Evolutionary conservation across 2,797 vertebrate species (phyloP).

Genomic region (Garrulus glandarius): DNA sequence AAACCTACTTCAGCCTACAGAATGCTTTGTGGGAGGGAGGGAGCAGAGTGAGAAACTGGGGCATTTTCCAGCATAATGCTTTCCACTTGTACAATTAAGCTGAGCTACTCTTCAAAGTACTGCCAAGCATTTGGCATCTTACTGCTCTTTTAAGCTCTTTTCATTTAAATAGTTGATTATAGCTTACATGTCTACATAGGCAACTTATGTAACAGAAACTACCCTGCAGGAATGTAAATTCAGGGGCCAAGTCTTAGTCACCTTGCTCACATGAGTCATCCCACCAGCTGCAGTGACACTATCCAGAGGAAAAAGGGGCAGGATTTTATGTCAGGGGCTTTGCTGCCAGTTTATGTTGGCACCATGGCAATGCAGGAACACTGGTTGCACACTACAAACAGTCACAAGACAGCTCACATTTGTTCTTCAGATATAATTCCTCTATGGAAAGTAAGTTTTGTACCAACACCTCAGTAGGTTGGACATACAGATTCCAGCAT

Average conservation of each 20-base stretch:
- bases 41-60: slow-evolving; percentile 25
- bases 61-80: slow-evolving; percentile 39
- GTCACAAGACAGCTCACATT: not conserved
- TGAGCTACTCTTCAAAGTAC: slow-evolving; percentile 17
- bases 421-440: not conserved
- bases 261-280: slow-evolving; percentile 30
- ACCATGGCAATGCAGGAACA: not conserved
- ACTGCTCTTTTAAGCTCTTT: slow-evolving; percentile 50
- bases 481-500: not conserved
- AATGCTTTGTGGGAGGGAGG: slow-evolving; percentile 5
- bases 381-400: not conserved
- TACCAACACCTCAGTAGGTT: not conserved
- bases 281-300: slow-evolving; percentile 41
- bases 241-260: slow-evolving; percentile 19
- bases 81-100: slow-evolving; percentile 26
- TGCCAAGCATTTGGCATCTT: slow-evolving; percentile 34
- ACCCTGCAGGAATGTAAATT: slow-evolving; percentile 22
- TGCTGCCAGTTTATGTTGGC: not conserved
- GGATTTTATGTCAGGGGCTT: not conserved
- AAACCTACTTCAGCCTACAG: slow-evolving; percentile 19
- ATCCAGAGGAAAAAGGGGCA: not conserved
- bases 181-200: slow-evolving; percentile 20
- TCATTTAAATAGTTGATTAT: slow-evolving; percentile 46
- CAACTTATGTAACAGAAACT: slow-evolving; percentile 24
- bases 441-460: not conserved